These are phyloP conservation scores for Coccyzus lansbergi DNA, from an alignment of 2,797 vertebrate species.

Conservation along the genomic window DNA sequence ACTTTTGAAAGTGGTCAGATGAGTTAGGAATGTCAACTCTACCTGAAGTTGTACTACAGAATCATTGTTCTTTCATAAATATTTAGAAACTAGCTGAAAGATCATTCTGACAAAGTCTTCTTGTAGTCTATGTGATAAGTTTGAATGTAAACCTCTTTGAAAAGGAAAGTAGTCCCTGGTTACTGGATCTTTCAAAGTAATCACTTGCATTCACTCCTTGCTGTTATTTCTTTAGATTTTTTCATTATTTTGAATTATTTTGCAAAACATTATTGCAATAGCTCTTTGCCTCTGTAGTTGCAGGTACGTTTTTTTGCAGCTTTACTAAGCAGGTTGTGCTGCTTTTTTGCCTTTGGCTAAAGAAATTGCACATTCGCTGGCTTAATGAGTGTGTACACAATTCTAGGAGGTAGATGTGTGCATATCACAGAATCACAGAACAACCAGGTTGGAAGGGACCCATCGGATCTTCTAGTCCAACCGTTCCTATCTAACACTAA, in stretches of 20 bases:
- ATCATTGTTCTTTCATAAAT: not conserved
- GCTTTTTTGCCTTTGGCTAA: not conserved
- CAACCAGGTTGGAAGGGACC: no score
- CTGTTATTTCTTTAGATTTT: not conserved
- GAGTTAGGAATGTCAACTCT: not conserved
- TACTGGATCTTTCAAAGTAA: not conserved
- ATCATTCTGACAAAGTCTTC: not conserved
- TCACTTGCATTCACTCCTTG: not conserved
- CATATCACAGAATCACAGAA: no score
- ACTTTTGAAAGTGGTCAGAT: not conserved
- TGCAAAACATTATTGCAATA: not conserved
- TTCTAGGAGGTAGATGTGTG: not conserved
- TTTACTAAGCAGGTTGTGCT: not conserved
- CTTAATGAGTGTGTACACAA: not conserved
- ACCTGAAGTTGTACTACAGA: not conserved
- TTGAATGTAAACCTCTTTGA: not conserved
- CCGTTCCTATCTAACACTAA: no score
- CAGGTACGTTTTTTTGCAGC: not conserved
- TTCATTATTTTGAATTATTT: not conserved
- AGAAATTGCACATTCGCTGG: not conserved
- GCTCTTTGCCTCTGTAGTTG: not conserved
- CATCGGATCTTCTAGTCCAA: no score
- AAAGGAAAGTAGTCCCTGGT: not conserved
- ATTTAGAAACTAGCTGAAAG: not conserved
- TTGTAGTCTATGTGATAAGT: not conserved